Conservation (phyloP, 2,888 invertebrate genomes). For the Drosophila flavopinicola region DNA sequence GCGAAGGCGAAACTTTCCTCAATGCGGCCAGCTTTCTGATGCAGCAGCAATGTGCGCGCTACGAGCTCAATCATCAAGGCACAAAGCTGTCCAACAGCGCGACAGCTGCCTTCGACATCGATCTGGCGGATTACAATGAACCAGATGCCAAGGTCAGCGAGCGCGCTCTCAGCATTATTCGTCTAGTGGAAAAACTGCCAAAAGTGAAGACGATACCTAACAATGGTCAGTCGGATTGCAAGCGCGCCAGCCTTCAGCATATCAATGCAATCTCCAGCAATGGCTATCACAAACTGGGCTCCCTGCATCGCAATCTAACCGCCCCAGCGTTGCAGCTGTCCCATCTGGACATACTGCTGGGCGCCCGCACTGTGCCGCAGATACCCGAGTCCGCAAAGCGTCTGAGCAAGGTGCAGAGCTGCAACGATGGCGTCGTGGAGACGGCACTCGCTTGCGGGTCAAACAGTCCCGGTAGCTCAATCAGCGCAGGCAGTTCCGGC, state of each 20-base stretch:
- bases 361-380: not conserved
- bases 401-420: conserved; percentile 22
- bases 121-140: conserved; percentile 30
- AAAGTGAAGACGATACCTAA: too few relatives aligned
- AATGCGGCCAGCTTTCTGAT: conserved; percentile 33
- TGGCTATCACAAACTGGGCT: not conserved
- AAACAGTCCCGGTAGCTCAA: not conserved
- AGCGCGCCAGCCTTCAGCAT: too few relatives aligned
- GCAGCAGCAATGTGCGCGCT: conserved; percentile 1
- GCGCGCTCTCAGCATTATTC: conserved; percentile 14
- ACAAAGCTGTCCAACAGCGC: rapidly evolving
- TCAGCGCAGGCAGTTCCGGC: not conserved
- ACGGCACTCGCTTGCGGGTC: conserved; percentile 3
- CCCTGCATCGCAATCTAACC: not conserved
- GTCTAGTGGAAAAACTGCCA: conserved; percentile 15
- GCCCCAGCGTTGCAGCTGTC: not conserved
- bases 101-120: not conserved
- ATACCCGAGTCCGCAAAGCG: conserved; percentile 33
- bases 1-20: not conserved
- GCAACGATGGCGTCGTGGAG: conserved; percentile 1
- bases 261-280: too few relatives aligned
- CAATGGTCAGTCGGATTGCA: too few relatives aligned
- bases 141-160: not conserved
- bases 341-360: not conserved
- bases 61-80: too few relatives aligned